Percentiles rank a stretch among this genome's conserved stretches.
phyloP scores from a whole-genome alignment of 2,888 invertebrate genomes.

The Nomada goodeniana region DNA sequence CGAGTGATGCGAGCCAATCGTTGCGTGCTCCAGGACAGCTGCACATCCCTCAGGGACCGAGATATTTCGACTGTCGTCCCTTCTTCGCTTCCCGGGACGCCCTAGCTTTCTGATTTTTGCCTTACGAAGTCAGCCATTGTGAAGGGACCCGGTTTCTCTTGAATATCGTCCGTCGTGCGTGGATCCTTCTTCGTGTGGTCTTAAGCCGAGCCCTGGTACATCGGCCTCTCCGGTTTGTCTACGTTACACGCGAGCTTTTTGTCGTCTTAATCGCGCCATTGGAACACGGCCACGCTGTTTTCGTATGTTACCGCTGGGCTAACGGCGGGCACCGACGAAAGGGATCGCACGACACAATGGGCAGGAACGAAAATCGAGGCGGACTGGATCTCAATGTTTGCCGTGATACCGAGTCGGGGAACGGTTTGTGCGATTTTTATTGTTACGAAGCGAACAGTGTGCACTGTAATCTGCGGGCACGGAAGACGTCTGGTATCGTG shows the following conservation, averaged over 20 bases:
- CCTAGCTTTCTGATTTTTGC: conserved; percentile 84
- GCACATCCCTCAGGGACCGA: conserved; percentile 79
- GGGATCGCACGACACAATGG: conserved; percentile 19
- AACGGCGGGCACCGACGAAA: conserved; percentile 8
- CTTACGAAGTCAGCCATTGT: conserved; percentile 84
- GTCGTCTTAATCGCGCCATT: conserved; percentile 43
- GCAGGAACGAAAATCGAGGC: neutral
- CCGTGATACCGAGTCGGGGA: neutral
- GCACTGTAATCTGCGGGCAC: too few species aligned
- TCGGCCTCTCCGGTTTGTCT: conserved; percentile 22
- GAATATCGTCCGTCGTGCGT: conserved; percentile 44
- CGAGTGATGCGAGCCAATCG: conserved; percentile 77
- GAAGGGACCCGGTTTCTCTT: conserved; percentile 71
- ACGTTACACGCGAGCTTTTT: conserved; percentile 52
- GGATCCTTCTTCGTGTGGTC: conserved; percentile 66
- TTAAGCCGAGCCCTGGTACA: conserved; percentile 50
- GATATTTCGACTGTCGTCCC: conserved; percentile 60
- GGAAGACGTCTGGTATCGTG: too few species aligned
- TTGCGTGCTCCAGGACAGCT: conserved; percentile 79
- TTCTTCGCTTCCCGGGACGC: conserved; percentile 61
- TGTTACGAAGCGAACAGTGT: neutral
- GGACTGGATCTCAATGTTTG: conserved; percentile 2
- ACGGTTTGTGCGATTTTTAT: neutral
- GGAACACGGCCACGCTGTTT: conserved; percentile 30
- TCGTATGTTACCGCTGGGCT: neutral